phyloP scores from a whole-genome alignment of 2,888 invertebrate species.

The Hesperia comma region DNA sequence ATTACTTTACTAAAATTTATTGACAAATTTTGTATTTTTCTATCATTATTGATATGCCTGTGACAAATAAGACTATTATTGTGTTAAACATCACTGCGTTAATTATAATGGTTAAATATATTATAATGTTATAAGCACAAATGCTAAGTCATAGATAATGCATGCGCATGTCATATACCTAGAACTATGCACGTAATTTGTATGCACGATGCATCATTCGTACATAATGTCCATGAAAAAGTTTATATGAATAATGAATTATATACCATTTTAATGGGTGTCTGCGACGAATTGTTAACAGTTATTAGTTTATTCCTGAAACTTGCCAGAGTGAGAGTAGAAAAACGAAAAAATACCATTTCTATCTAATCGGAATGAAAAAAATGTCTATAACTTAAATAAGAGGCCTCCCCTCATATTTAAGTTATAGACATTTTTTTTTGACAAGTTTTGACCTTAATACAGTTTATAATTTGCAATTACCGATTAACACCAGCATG shows the following conservation, averaged over 20 bases:
- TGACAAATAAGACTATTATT: not conserved
- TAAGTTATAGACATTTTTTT: too few species aligned
- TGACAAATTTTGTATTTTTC: not conserved
- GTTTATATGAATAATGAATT: not conserved
- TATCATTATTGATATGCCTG: not conserved
- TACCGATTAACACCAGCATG: too few species aligned
- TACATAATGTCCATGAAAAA: not conserved
- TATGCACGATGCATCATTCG: constrained; percentile 38
- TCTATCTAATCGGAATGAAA: too few species aligned
- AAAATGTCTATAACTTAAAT: too few species aligned
- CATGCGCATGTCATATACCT: constrained; percentile 5
- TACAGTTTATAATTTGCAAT: too few species aligned
- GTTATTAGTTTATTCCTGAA: too few species aligned
- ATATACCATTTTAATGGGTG: not conserved
- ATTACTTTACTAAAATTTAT: too few species aligned
- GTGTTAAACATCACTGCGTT: not conserved
- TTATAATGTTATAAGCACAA: constrained; percentile 5
- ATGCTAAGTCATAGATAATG: constrained; percentile 4
- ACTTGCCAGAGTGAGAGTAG: too few species aligned
- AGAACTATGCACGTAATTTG: constrained; percentile 11
- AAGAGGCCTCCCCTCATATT: too few species aligned
- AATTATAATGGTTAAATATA: not conserved
- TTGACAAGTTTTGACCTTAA: too few species aligned
- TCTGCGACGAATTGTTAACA: not conserved
- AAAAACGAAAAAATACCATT: too few species aligned